Percentiles rank a stretch among this genome's conserved stretches.
phyloP scores from a whole-genome alignment of 2,113 vertebrate genomes.

The Ailuropoda melanoleuca region DNA sequence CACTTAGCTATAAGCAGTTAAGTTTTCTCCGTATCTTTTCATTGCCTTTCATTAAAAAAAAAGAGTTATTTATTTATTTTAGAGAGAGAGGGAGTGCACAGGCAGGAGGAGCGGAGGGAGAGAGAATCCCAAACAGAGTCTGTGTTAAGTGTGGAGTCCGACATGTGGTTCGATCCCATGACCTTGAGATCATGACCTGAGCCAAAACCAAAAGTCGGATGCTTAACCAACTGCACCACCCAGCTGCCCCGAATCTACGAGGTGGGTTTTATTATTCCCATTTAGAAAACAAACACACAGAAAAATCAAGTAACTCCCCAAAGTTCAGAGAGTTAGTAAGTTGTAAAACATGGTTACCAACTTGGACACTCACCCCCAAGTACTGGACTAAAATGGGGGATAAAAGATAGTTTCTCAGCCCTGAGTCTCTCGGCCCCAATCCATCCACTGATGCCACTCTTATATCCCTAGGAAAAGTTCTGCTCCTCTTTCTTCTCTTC shows the following conservation, averaged over 20 bases:
- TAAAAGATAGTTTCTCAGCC: neutral
- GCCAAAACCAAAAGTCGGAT: neutral
- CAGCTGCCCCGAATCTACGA: neutral
- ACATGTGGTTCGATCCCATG: neutral
- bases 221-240: neutral
- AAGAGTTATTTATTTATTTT: neutral
- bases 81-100: neutral
- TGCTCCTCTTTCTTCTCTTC: neutral
- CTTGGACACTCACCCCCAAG: neutral
- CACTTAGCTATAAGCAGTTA: neutral
- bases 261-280: neutral
- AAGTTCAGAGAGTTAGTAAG: neutral
- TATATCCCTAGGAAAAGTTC: neutral
- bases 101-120: neutral
- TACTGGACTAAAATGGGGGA: neutral
- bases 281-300: neutral
- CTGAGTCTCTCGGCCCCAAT: neutral
- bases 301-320: neutral
- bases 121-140: neutral
- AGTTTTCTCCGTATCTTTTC: neutral
- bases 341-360: neutral
- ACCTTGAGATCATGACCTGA: neutral
- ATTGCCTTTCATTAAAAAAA: neutral
- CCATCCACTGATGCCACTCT: neutral
- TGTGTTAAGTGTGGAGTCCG: neutral